A percentile compares a stretch with the other conserved stretches of the same genome.
These are phyloP conservation scores for Lasioglossum albipes DNA, from an alignment of 1,140 invertebrate genomes.

Conservation along the genomic window DNA sequence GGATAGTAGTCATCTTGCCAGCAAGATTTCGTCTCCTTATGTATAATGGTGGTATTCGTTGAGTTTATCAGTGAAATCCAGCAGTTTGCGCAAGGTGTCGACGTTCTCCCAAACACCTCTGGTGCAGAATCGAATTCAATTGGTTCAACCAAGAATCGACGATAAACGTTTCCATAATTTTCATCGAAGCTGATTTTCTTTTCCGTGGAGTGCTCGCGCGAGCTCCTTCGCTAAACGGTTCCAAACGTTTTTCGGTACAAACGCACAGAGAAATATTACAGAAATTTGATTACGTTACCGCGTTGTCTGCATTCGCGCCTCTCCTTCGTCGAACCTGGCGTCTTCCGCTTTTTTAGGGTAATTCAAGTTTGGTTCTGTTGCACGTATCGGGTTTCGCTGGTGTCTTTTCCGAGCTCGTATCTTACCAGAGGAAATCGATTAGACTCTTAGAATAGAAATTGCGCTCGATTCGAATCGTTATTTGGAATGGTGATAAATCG, in stretches of 20 bases:
- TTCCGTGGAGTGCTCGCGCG: neutral
- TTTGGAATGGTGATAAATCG: no score
- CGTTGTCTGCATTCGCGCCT: neutral
- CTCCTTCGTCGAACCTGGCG: constrained; percentile 4
- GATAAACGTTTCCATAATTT: neutral
- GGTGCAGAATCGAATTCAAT: constrained; percentile 53
- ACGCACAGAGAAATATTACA: no score
- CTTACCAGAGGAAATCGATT: neutral
- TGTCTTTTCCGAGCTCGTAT: constrained; percentile 18
- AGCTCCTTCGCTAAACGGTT: neutral
- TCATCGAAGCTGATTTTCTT: neutral
- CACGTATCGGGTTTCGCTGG: neutral
- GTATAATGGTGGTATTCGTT: no score
- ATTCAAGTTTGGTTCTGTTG: constrained; percentile 14
- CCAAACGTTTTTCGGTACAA: neutral
- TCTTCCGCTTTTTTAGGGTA: constrained; percentile 26
- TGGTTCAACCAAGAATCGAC: constrained; percentile 59
- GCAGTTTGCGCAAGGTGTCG: no score
- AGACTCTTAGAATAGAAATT: no score
- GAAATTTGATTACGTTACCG: constrained; percentile 14
- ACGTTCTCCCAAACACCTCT: constrained; percentile 60
- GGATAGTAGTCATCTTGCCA: constrained; percentile 1
- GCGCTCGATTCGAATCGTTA: no score
- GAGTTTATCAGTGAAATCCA: no score
- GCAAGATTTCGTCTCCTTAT: no score